phyloP scores from a whole-genome alignment of 1,140 invertebrate genomes.

The Sarcophaga peregrina region DNA sequence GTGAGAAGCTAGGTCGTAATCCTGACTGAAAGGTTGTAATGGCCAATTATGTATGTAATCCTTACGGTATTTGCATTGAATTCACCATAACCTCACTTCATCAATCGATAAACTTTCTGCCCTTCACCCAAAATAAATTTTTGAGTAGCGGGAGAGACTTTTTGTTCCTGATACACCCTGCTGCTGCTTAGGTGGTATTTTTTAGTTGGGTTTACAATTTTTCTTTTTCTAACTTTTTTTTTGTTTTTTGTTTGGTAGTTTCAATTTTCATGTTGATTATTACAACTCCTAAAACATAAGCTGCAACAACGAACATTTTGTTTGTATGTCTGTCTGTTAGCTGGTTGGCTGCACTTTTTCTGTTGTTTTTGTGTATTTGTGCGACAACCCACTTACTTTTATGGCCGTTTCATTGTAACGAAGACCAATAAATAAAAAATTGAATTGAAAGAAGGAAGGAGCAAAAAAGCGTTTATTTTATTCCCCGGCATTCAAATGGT shows the following conservation, averaged over 20 bases:
- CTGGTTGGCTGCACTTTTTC: too few species aligned
- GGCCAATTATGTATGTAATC: too few species aligned
- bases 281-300: conserved; percentile 6
- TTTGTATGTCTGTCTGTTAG: not conserved
- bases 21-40: too few species aligned
- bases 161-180: not conserved
- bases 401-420: not conserved
- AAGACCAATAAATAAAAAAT: conserved; percentile 2
- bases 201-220: not conserved
- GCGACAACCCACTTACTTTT: conserved; percentile 21
- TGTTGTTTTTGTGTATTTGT: not conserved
- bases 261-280: conserved; percentile 14
- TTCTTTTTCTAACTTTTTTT: too few species aligned
- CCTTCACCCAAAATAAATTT: not conserved
- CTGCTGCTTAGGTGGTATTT: conserved; percentile 20
- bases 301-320: not conserved
- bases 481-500: too few species aligned
- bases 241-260: not conserved
- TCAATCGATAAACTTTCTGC: not conserved
- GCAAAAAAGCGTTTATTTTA: too few species aligned
- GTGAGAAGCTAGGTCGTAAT: too few species aligned
- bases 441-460: not conserved
- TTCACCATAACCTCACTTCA: too few species aligned
- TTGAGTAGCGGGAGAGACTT: not conserved
- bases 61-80: too few species aligned